A percentile compares a stretch with the other conserved stretches of the same genome.
Evolutionary conservation across 2,797 vertebrate genomes (phyloP).

Genomic region (Chaetophractus vellerosus): DNA sequence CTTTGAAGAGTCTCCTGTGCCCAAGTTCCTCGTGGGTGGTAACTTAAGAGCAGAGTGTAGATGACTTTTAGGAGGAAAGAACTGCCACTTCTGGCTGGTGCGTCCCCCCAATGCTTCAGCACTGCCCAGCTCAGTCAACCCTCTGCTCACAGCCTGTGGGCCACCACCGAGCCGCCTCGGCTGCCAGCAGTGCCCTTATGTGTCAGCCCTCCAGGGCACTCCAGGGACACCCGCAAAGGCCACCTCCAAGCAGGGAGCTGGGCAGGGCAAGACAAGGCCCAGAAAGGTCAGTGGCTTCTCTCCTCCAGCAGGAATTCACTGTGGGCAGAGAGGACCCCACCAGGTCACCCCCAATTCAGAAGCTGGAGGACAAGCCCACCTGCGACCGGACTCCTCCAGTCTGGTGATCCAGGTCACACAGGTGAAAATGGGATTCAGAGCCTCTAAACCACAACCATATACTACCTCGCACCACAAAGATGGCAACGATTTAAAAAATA

Average conservation of each 20-base stretch:
- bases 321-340: too few relatives aligned
- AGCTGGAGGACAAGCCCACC: not conserved
- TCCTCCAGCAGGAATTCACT: not conserved
- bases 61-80: not conserved
- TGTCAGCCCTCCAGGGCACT: not conserved
- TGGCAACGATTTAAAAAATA: too few relatives aligned
- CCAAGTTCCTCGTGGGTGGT: too few relatives aligned
- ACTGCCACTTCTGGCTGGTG: fast-evolving
- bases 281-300: not conserved
- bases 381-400: not conserved
- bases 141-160: not conserved
- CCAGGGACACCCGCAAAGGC: too few relatives aligned
- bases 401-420: not conserved
- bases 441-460: too few relatives aligned
- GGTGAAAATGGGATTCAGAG: fast-evolving
- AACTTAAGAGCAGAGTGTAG: not conserved
- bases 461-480: too few relatives aligned
- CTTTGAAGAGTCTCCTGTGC: not conserved
- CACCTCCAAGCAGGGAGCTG: too few relatives aligned
- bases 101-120: not conserved
- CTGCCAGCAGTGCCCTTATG: too few relatives aligned
- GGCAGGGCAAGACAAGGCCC: too few relatives aligned
- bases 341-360: not conserved
- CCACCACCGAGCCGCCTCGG: too few relatives aligned
- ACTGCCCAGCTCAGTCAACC: fast-evolving